phyloP scores from a whole-genome alignment of 2,888 invertebrate species.

The Eupithecia centaureata region DNA sequence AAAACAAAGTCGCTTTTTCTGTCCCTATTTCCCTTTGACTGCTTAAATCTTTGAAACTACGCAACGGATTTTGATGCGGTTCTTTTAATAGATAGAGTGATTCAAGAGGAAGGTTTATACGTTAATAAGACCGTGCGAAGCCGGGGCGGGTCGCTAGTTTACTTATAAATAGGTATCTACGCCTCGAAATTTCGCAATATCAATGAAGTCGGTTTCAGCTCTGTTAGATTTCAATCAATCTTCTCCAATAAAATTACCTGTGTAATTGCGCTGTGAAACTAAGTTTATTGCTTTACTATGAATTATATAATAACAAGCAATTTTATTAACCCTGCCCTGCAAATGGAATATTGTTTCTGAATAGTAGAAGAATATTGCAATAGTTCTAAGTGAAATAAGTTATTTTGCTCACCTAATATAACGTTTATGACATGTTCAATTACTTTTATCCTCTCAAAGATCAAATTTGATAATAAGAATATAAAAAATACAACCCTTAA shows the following conservation, averaged over 20 bases:
- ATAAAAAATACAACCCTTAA: no score
- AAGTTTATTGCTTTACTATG: not conserved
- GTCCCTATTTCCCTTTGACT: no score
- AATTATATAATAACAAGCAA: not conserved
- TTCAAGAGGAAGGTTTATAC: no score
- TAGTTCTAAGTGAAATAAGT: not conserved
- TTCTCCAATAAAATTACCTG: not conserved
- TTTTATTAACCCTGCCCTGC: not conserved
- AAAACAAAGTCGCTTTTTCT: no score
- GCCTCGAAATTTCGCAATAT: not conserved
- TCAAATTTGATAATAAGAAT: no score
- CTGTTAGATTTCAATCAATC: not conserved
- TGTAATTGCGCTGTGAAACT: not conserved
- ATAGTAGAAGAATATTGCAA: not conserved
- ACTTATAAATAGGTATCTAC: not conserved
- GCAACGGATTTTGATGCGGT: no score
- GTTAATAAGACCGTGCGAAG: no score
- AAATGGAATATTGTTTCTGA: not conserved
- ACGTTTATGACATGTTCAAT: no score
- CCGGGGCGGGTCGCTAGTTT: no score
- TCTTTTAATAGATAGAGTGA: no score
- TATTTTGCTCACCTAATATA: not conserved
- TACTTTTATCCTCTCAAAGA: no score
- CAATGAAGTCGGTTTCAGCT: not conserved
- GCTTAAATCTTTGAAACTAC: no score